phyloP scores from a whole-genome alignment of 2,113 vertebrate genomes.

The Ondatra zibethicus region DNA sequence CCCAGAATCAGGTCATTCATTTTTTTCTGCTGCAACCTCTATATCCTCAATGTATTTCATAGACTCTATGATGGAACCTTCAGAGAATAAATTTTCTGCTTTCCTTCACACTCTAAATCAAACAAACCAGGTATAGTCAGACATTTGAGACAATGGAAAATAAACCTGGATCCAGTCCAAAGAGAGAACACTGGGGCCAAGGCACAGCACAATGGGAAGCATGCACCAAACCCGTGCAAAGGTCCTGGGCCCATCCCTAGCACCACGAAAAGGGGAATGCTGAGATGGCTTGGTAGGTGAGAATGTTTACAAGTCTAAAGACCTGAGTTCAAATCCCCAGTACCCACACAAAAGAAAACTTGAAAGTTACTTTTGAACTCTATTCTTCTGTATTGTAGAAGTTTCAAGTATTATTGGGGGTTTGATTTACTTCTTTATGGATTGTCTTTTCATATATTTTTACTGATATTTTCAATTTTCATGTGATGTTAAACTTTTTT shows the following conservation, averaged over 20 bases:
- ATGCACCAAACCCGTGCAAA: neutral
- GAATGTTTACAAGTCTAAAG: too few relatives aligned
- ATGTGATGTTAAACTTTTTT: neutral
- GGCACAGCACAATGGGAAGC: neutral
- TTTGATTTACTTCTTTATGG: neutral
- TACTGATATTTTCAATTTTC: neutral
- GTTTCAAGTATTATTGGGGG: neutral
- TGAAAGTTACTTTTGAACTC: neutral
- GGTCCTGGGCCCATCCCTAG: neutral
- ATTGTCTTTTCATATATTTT: neutral
- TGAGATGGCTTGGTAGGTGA: neutral
- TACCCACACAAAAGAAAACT: neutral
- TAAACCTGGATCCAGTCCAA: neutral
- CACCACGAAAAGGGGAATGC: neutral
- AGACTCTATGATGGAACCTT: neutral
- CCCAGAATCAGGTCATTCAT: rapidly evolving
- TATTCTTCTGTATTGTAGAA: neutral
- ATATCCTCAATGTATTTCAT: neutral
- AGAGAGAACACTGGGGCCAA: neutral
- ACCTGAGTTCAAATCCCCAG: neutral
- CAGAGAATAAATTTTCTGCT: neutral
- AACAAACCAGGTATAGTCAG: neutral
- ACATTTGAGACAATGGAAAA: slow-evolving; percentile 3
- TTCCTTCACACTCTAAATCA: neutral
- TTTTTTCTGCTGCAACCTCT: neutral